Conservation (phyloP, 2,113 vertebrate species). For the Amia ocellicauda region DNA sequence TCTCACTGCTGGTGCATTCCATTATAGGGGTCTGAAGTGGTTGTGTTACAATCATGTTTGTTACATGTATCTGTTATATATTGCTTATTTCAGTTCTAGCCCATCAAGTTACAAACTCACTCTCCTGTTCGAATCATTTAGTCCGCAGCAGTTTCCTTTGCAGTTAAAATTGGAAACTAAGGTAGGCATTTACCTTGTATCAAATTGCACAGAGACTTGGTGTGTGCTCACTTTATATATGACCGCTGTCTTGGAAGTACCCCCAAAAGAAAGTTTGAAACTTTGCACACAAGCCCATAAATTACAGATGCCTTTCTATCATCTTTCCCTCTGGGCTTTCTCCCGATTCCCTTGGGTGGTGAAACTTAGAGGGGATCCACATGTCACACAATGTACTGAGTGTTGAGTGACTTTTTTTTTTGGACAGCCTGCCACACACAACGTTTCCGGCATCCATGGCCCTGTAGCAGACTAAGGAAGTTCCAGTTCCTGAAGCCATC, state of each 20-base stretch:
- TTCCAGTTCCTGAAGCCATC: constrained; percentile 57
- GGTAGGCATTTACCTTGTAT: no score
- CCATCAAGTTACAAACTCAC: no score
- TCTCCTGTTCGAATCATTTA: no score
- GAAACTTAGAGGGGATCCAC: constrained; percentile 22
- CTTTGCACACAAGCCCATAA: constrained; percentile 30
- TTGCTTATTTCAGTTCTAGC: no score
- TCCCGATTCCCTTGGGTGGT: constrained; percentile 10
- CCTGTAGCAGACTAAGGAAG: constrained; percentile 50
- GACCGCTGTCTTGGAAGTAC: constrained; percentile 28
- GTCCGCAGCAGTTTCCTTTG: no score
- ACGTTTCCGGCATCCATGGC: constrained; percentile 33
- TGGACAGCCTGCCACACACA: constrained; percentile 37
- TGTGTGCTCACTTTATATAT: constrained; percentile 15
- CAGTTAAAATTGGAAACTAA: no score
- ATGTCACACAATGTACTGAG: constrained; percentile 30
- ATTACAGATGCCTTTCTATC: constrained; percentile 29
- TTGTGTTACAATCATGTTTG: no score
- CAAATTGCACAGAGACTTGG: no score
- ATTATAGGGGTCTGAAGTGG: no score
- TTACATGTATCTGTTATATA: no score
- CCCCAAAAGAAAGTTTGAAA: constrained; percentile 12
- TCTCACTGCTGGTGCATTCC: no score
- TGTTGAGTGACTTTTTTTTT: constrained; percentile 28
- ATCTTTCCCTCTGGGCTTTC: constrained; percentile 6